Percentiles rank a stretch among this genome's conserved stretches.
Evolutionary conservation across 1,140 invertebrate species (phyloP).

Genomic region (Drosophila malerkotliana): DNA sequence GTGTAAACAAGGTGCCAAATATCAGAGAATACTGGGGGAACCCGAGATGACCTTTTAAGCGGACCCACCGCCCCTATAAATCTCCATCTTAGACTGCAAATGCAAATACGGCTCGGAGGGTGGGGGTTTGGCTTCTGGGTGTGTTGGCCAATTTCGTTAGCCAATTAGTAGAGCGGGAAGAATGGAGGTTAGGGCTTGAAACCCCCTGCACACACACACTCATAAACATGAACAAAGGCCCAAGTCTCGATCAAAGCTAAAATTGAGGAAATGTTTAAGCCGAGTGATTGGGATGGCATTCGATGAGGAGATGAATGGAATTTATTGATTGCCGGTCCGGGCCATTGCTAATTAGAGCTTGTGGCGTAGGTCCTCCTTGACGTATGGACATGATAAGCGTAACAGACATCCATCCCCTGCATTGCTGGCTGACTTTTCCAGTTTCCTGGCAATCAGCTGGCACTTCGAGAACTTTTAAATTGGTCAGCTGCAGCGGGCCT

Average conservation of each 20-base stretch:
- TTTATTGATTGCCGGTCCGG: slow-evolving; percentile 26
- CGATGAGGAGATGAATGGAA: slow-evolving; percentile 16
- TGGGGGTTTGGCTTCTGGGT: not conserved
- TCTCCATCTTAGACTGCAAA: slow-evolving; percentile 24
- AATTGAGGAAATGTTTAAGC: not conserved
- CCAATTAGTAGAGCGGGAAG: slow-evolving; percentile 26
- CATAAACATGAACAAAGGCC: slow-evolving; percentile 45
- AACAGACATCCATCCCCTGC: not conserved
- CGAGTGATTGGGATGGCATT: not conserved
- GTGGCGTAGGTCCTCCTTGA: slow-evolving; percentile 21
- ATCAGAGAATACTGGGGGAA: not conserved
- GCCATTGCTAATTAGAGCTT: slow-evolving; percentile 35
- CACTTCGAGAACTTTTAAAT: slow-evolving; percentile 26
- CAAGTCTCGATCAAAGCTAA: slow-evolving; percentile 9
- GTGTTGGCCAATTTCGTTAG: slow-evolving; percentile 35
- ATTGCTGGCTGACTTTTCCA: not conserved
- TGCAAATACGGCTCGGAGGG: slow-evolving; percentile 26
- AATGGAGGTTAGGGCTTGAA: not conserved
- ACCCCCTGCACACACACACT: slow-evolving; percentile 3
- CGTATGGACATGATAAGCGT: slow-evolving; percentile 33
- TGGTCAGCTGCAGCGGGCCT: not conserved
- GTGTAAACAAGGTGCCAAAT: slow-evolving; percentile 42
- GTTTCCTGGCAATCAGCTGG: slow-evolving; percentile 13
- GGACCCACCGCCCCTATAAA: slow-evolving; percentile 8
- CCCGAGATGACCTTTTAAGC: slow-evolving; percentile 7